Evolutionary conservation across 2,797 vertebrate species (phyloP).

Genomic region (Mastacembelus armatus): DNA sequence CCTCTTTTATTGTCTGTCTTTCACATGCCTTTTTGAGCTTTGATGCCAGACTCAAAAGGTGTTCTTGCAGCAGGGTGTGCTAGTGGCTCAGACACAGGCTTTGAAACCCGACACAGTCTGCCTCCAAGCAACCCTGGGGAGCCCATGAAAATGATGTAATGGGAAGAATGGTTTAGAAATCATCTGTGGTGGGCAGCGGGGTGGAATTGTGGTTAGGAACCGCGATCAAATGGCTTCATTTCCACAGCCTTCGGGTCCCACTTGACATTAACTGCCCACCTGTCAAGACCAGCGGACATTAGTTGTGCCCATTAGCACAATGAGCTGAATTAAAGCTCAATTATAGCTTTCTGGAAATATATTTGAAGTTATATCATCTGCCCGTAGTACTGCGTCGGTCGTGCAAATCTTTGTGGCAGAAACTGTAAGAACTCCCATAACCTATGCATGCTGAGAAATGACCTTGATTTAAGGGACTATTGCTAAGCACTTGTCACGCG

Average conservation of each 20-base stretch:
- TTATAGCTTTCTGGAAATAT: conserved; percentile 35
- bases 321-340: conserved; percentile 42
- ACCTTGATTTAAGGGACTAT: conserved; percentile 43
- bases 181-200: conserved; percentile 47
- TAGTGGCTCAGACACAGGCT: conserved; percentile 42
- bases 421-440: conserved; percentile 20
- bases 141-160: conserved; percentile 73
- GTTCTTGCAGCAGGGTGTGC: conserved; percentile 21
- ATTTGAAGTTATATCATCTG: conserved; percentile 24
- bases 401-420: conserved; percentile 18
- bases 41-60: conserved; percentile 39
- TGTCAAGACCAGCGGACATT: conserved; percentile 41
- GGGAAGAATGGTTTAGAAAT: conserved; percentile 62
- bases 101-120: conserved; percentile 72
- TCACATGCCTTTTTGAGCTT: conserved; percentile 26
- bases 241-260: conserved; percentile 39
- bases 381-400: conserved; percentile 5
- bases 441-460: conserved; percentile 27
- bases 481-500: conserved; percentile 21
- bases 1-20: conserved; percentile 25
- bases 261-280: conserved; percentile 63
- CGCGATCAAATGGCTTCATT: conserved; percentile 61
- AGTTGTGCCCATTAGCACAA: conserved; percentile 48
- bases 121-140: conserved; percentile 55
- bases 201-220: conserved; percentile 56